phyloP scores from a whole-genome alignment of 2,888 invertebrate species.

The Brenthis daphne region DNA sequence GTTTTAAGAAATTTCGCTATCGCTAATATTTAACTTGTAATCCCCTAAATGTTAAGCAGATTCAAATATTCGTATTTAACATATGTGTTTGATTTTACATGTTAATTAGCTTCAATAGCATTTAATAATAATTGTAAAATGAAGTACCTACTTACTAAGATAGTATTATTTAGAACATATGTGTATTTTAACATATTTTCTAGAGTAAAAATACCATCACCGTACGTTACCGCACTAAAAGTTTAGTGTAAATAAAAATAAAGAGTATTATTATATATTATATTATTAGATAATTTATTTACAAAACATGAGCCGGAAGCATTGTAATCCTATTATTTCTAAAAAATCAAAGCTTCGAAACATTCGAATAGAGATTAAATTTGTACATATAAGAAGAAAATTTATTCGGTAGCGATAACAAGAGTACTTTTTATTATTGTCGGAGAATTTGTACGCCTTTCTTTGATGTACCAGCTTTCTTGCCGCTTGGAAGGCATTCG shows the following conservation, averaged over 20 bases:
- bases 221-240: too few species aligned
- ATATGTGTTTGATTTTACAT: conserved; percentile 11
- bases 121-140: not conserved
- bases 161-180: not conserved
- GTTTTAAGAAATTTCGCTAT: conserved; percentile 29
- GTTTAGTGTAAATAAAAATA: too few species aligned
- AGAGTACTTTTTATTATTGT: conserved; percentile 72
- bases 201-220: too few species aligned
- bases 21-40: conserved; percentile 27
- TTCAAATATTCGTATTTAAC: conserved; percentile 10
- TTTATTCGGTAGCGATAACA: conserved; percentile 59
- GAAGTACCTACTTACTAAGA: not conserved
- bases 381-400: conserved; percentile 24
- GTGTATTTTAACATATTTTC: too few species aligned
- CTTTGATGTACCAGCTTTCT: conserved; percentile 73
- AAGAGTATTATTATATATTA: too few species aligned
- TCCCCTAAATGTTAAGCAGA: conserved; percentile 8
- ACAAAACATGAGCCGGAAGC: too few species aligned
- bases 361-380: conserved; percentile 27
- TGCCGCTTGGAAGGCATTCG: conserved; percentile 64
- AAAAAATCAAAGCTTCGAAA: conserved; percentile 20
- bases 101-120: not conserved
- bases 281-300: too few species aligned
- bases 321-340: not conserved
- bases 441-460: conserved; percentile 58